Percentiles rank a stretch among this genome's conserved stretches.
Evolutionary conservation across 2,113 vertebrate genomes (phyloP).

Genomic region (Nibea albiflora): DNA sequence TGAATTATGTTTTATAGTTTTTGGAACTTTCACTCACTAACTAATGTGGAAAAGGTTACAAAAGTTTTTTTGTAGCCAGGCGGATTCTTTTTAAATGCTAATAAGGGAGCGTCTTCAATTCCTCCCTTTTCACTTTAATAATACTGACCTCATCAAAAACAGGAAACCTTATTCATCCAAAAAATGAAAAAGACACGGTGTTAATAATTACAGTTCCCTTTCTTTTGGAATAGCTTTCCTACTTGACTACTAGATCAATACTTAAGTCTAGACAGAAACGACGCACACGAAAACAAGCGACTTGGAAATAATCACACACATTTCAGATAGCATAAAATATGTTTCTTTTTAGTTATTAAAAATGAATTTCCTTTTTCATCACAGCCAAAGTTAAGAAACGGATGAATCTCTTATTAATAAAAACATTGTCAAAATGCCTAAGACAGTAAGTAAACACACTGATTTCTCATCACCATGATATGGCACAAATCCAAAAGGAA

Average conservation of each 20-base stretch:
- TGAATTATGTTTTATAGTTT: background rate
- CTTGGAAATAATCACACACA: conserved; percentile 63
- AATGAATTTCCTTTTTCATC: conserved; percentile 73
- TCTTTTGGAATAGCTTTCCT: background rate
- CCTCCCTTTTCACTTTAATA: conserved; percentile 13
- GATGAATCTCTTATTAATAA: conserved; percentile 76
- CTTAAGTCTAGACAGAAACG: background rate
- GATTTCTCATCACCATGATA: conserved; percentile 67
- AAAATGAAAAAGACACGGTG: background rate
- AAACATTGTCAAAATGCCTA: conserved; percentile 76
- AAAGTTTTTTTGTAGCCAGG: too few species aligned
- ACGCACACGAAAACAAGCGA: background rate
- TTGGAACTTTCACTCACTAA: background rate
- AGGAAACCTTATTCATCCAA: background rate
- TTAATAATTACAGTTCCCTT: background rate
- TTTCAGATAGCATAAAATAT: conserved; percentile 81
- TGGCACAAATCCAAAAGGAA: conserved; percentile 77
- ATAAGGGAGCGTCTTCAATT: background rate
- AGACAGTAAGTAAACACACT: conserved; percentile 71
- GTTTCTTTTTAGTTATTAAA: conserved; percentile 84
- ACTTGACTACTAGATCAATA: background rate
- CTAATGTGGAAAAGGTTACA: background rate
- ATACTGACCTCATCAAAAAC: background rate
- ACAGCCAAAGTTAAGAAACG: conserved; percentile 83
- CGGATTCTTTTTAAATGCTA: background rate